Evolutionary conservation across 2,797 vertebrate genomes (phyloP), one percentile per base, ranked within the genome.

Genomic region (Columba guinea): DNA sequence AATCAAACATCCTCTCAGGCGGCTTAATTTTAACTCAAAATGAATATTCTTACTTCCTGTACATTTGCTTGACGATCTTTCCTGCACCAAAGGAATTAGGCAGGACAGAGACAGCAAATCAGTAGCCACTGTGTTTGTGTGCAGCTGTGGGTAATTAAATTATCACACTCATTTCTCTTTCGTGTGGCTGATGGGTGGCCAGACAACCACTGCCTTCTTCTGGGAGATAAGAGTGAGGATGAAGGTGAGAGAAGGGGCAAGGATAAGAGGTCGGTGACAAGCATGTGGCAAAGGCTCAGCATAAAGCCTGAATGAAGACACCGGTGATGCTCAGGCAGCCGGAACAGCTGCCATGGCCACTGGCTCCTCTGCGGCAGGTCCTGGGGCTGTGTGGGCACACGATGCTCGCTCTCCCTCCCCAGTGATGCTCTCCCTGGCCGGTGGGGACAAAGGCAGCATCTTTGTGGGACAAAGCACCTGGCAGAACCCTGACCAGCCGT

Each of bases 321-420:
- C 27, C 7, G 0, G 2, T 1, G 6, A 20, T 2, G 37, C 32
- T 67, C 7, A 0, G 1, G 4, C 0, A 9, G 22, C 63, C 30
- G 7, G 32, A 84, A 10, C 0, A 1, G 44, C 64, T 11, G 20
- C 73, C 60, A 6, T 1, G 1, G 70, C 48, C 13, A 9, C 53
- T 7, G 3, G 34, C 52, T 37, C 65, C 2, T 20, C 76, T 9
- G 34, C 32, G 1, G 9, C 22, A 1, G 1, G 11, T 11, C 12
- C 39, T 2, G 2, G 34, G 44, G 44, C 44, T 46, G 44, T 46
- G 44, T 46, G 44, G 44, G 44, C 19, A 44, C 16, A 44, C 41
- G 41, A 9, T 44, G 41, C 41, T 44, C 17, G 8, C 41, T 44
- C 17, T 44, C 41, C 41, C 41, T 44, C 41, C 41, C 41, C 41